A percentile compares a stretch with the other conserved stretches of the same genome.
Conservation (phyloP, 2,797 vertebrate species). For the Sciurus carolinensis region DNA sequence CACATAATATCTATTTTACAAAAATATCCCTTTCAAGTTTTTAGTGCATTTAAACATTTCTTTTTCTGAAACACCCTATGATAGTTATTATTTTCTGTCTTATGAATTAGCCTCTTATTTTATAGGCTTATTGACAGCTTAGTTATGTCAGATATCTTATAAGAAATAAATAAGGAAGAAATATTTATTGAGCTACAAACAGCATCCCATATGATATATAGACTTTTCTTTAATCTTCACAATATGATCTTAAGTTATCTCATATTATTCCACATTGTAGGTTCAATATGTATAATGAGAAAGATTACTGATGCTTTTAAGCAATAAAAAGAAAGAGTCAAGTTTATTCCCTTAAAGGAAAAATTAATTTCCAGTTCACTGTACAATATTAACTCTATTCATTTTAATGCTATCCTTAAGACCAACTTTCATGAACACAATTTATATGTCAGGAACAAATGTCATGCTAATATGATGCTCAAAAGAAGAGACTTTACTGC, state of each 20-base stretch:
- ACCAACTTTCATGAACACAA: background rate
- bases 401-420: too few relatives aligned
- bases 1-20: background rate
- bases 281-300: background rate
- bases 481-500: background rate
- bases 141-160: background rate
- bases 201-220: background rate
- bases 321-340: background rate
- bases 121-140: background rate
- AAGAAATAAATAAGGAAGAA: accelerated
- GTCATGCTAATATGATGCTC: background rate
- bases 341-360: background rate
- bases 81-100: background rate
- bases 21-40: background rate
- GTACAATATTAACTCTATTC: too few relatives aligned
- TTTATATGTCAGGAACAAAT: too few relatives aligned
- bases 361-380: too few relatives aligned
- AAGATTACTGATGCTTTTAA: background rate
- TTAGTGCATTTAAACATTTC: too few relatives aligned
- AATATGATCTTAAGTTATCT: background rate
- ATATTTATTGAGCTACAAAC: background rate
- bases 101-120: background rate
- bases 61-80: background rate
- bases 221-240: background rate
- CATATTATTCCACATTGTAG: background rate